A percentile compares a stretch with the other conserved stretches of the same genome.
These are phyloP conservation scores for Drosophila paramelanica DNA, from an alignment of 2,888 invertebrate species.

Conservation along the genomic window DNA sequence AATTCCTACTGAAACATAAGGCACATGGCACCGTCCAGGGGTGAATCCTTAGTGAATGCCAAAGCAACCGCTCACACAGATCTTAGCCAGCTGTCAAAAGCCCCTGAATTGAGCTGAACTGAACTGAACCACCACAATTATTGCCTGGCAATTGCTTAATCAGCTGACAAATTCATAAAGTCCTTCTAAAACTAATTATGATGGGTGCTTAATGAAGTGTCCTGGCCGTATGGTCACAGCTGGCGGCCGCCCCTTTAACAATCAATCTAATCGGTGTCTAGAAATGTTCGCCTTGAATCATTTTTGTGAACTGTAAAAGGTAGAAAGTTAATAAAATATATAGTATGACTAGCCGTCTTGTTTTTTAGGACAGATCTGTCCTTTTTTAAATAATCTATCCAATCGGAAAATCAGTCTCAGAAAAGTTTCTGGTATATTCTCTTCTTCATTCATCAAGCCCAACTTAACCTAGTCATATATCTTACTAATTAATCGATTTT, in stretches of 20 bases:
- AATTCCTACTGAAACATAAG: slow-evolving; percentile 56
- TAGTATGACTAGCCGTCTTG: too few relatives aligned
- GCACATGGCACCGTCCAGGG: slow-evolving; percentile 3
- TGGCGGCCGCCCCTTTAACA: neutral
- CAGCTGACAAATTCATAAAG: slow-evolving; percentile 57
- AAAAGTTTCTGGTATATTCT: too few relatives aligned
- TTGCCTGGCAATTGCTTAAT: slow-evolving; percentile 20
- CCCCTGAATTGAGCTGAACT: too few relatives aligned
- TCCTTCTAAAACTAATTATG: slow-evolving; percentile 25
- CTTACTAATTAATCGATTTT: neutral
- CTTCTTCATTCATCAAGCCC: too few relatives aligned
- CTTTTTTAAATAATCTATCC: too few relatives aligned
- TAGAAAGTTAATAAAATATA: too few relatives aligned
- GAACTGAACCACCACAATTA: neutral
- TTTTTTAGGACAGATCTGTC: too few relatives aligned
- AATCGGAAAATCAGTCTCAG: too few relatives aligned
- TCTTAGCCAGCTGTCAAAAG: slow-evolving; percentile 18
- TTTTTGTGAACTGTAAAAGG: too few relatives aligned
- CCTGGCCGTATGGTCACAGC: neutral
- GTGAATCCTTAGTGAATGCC: slow-evolving; percentile 23
- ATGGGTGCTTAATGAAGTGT: slow-evolving; percentile 11
- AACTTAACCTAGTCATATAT: too few relatives aligned
- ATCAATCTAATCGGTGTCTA: too few relatives aligned
- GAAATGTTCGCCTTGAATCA: too few relatives aligned
- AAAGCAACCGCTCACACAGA: slow-evolving; percentile 12